Evolutionary conservation across 2,888 invertebrate species (phyloP), one percentile per base, ranked within the genome.

Genomic region (Mamestra brassicae): DNA sequence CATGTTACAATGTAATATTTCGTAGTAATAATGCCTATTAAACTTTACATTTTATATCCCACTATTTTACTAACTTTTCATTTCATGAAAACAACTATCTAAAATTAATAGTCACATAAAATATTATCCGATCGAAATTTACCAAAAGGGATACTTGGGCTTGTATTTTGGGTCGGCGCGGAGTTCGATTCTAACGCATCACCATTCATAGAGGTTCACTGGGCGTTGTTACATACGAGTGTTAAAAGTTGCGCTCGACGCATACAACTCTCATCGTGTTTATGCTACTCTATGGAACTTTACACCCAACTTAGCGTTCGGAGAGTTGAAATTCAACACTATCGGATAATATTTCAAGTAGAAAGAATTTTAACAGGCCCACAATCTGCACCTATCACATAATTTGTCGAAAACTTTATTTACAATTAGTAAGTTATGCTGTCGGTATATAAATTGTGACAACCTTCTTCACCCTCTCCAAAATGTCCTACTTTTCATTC

Each of bases 401-500:
- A 70, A 50, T 64, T 61, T 60, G 17, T 60, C 36, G n/a, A 70
- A 57, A 63, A 60, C 13, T 42, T 60, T 8, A 26, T 26, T 26
- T 26, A 26, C 26, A 66, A 34, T 57, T 54, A 55, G 58, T 17
- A 47, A 64, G 62, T 68, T 54, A 57, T 54, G 45, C 5, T 70
- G 70, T 52, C 55, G 66, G 57, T 68, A 58, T 55, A 74, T 64
- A 72, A 76, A 81, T 81, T 78, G 81, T 81, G 73, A 77, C 77
- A 72, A 54, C 26, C 66, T 71, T 36, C 71, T 84, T 69, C 73
- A 75, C 63, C 8, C 38, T 55, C 47, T 74, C 38, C 74, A 70
- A 65, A 76, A 65, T 61, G 50, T 57, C 55, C 58, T 77, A 80
- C 17, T 64, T 50, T 69, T 85, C 64, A 66, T 85, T 86, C 86